Base-by-base conservation (phyloP, 2,113 vertebrate species). In the Sebastes fasciatus region DNA sequence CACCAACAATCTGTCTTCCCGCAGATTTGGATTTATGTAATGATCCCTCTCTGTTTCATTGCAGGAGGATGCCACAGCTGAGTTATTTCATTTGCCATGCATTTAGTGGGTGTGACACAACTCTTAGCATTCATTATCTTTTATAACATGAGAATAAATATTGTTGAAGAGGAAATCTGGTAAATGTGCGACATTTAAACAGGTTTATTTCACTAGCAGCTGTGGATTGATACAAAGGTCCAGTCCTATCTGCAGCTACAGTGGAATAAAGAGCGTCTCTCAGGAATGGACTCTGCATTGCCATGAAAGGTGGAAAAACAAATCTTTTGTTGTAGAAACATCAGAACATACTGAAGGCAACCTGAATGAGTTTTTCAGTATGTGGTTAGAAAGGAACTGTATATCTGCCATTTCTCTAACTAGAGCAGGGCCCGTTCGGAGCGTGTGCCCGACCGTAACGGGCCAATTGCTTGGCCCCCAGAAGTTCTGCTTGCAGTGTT, bases 11-110 rank as follows among this genome's bases (percentile, higher is more conserved):
- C 52, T 70, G 46, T 88, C 75, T 55, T 68, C 43, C 55, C 12
- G 1, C 63, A 83, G 52, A 74, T 64, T 52, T 74, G 43, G 65
- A 88, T 64, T 74, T 60, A 70, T 85, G 63, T 52, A 55, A 66
- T 71, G 63, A 74, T 80, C 45, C 16, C 46, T 57, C 77, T 78
- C 19, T 49, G 51, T 62, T 55, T 64, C 9, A 17, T 62, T 70
- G 62, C 45, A 55, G 54, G 26, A 70, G 52, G 17, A 77, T 7
- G 69, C 13, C 0, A 16, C 48, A 63, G 21, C 26, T 6, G 17
- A 72, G 12, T 85, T 62, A 60, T 77, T 77, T 77, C 55, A 74
- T 78, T 52, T 58, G 10, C 58, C 21, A 21, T 51, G 62, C 42
- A 75, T 9, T 54, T 52, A 74, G 69, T 75, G 64, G 52, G n/a